phyloP scores from a whole-genome alignment of 2,888 invertebrate genomes.

The Athetis lepigone region DNA sequence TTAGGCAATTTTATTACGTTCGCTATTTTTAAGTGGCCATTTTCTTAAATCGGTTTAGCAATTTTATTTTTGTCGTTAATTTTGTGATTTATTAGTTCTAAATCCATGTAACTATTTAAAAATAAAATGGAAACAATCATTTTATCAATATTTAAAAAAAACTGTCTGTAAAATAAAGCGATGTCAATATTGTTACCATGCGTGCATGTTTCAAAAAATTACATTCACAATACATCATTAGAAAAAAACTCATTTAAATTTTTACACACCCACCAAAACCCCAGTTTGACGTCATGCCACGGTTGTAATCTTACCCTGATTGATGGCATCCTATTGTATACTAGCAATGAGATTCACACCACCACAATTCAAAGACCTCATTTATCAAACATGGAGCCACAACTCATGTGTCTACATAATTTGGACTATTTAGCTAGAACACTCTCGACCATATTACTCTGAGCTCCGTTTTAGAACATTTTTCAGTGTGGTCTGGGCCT shows the following conservation, averaged over 20 bases:
- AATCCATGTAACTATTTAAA: too few species aligned
- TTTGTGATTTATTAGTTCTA: not conserved
- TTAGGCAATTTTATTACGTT: conserved; percentile 79
- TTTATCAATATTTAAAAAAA: not conserved
- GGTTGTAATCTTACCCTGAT: conserved; percentile 75
- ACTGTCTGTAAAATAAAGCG: not conserved
- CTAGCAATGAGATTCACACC: conserved; percentile 51
- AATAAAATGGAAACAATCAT: too few species aligned
- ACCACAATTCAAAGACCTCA: conserved; percentile 40
- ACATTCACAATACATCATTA: conserved; percentile 31
- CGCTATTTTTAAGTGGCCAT: conserved; percentile 62
- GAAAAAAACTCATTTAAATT: conserved; percentile 67
- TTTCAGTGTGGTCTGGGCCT: conserved; percentile 38
- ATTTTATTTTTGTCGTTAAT: conserved; percentile 40
- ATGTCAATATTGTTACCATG: not conserved
- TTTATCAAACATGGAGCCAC: not conserved
- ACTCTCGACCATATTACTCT: conserved; percentile 32
- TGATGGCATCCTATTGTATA: conserved; percentile 71
- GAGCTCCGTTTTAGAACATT: conserved; percentile 46
- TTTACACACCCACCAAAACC: conserved; percentile 66
- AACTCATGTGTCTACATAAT: conserved; percentile 24
- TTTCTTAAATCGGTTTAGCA: conserved; percentile 39
- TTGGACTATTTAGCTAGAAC: conserved; percentile 38
- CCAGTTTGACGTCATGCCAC: conserved; percentile 71
- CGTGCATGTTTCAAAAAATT: not conserved